Evolutionary conservation across 2,113 vertebrate species (phyloP), one percentile per base, ranked within the genome.

Genomic region (Notechis scutatus): DNA sequence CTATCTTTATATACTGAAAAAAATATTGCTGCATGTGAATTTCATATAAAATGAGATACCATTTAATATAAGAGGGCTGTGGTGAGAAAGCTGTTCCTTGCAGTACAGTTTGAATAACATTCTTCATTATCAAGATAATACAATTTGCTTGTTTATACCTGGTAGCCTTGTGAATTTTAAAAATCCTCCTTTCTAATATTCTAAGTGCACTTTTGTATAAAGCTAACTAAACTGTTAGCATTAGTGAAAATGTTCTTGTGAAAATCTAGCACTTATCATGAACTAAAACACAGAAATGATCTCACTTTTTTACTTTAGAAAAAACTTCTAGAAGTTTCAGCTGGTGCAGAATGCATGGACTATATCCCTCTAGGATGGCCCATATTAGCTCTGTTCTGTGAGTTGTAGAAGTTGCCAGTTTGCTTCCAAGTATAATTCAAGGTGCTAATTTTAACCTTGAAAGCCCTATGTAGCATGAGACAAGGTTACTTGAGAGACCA

Each of bases 31-130:
- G 21, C 94, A 86, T 91, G 89, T 64, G 0, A 3, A 24, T 20
- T 59, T 61, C 94, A 50, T 87, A 34, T 61, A 47, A 23, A 88
- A 88, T 93, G 93, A 56, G 45, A 57, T 42, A 69, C 15, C 92
- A 52, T 91, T 92, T 88, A 94, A 87, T 74, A n/a, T 42, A 56
- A 45, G 18, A 85, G n/a, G 24, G 18, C 54, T 94, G 57, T 18
- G 87, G 18, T 54, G 91, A 92, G 91, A 86, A 11, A 45, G 74
- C 74, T 85, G 74, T 1, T 57, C 47, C 23, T 91, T 23, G n/a
- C 54, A 91, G 23, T 85, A 8, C 29, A 56, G 52, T 55, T 39
- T 29, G 69, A 52, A 11, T 56, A 85, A 91, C 34, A 3, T 12
- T 26, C 23, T 81, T 39, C 23, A 26, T 29, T 52, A 39, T 39